These are phyloP conservation scores for Chionomys nivalis DNA, from an alignment of 2,113 vertebrate genomes.

Conservation along the genomic window DNA sequence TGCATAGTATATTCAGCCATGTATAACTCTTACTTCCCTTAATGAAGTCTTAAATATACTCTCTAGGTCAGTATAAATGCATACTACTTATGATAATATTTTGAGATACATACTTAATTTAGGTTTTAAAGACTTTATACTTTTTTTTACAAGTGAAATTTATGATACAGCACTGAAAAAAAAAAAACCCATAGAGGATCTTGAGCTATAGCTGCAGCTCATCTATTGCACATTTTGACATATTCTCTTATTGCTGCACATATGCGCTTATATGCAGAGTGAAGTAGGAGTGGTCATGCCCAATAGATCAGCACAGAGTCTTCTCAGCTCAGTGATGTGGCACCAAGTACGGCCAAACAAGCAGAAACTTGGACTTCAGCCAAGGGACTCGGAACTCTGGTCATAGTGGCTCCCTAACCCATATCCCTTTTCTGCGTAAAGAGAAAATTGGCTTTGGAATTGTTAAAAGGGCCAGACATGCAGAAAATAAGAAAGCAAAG, in stretches of 20 bases:
- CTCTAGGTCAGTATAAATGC: conserved; percentile 41
- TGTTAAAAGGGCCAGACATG: conserved; percentile 49
- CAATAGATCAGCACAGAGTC: conserved; percentile 84
- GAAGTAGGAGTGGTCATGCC: conserved; percentile 84
- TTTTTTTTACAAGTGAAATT: not conserved
- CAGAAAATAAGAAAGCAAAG: conserved; percentile 70
- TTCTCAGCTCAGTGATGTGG: conserved; percentile 84
- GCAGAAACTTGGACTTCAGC: conserved; percentile 85
- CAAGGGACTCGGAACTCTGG: conserved; percentile 84
- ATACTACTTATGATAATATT: not conserved
- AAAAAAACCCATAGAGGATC: conserved; percentile 31
- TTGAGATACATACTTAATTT: conserved; percentile 58
- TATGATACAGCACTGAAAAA: conserved; percentile 35
- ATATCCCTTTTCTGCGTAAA: conserved; percentile 16
- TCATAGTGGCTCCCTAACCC: conserved; percentile 3
- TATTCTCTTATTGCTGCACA: conserved; percentile 64
- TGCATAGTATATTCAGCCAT: conserved; percentile 60
- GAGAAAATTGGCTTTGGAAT: conserved; percentile 61
- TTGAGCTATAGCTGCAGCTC: not conserved
- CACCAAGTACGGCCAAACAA: conserved; percentile 87
- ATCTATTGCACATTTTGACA: conserved; percentile 52
- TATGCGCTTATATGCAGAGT: conserved; percentile 67
- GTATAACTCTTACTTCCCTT: conserved; percentile 44
- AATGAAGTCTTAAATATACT: conserved; percentile 28
- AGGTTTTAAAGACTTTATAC: conserved; percentile 48